phyloP scores from a whole-genome alignment of 2,113 vertebrate genomes.

The Edolisoma coerulescens region DNA sequence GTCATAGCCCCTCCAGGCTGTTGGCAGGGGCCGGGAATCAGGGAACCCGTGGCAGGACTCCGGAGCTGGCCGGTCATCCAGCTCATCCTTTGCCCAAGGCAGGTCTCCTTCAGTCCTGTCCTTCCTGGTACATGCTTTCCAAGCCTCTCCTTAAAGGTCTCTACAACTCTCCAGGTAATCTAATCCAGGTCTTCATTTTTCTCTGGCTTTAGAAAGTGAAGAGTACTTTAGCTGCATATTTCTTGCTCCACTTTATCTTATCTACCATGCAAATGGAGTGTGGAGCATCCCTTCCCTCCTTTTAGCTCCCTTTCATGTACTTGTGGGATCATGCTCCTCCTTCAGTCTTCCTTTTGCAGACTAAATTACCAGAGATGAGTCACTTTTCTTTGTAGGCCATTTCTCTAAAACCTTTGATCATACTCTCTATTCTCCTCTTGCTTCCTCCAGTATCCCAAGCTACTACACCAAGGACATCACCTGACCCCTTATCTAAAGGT shows the following conservation, averaged over 20 bases:
- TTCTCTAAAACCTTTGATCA: background rate
- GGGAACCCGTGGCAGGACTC: rapidly evolving
- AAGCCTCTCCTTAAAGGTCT: background rate
- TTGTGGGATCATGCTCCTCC: background rate
- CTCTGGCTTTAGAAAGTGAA: background rate
- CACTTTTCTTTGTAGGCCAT: background rate
- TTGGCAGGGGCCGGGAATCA: background rate
- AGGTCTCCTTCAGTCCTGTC: background rate
- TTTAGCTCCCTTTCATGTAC: background rate
- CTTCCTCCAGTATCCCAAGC: background rate
- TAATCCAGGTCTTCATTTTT: background rate
- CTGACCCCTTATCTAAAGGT: background rate
- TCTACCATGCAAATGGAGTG: background rate
- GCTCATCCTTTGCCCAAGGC: background rate
- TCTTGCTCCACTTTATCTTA: background rate
- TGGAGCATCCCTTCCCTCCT: background rate
- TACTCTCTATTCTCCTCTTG: background rate
- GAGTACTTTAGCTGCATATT: background rate
- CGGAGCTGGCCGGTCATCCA: background rate
- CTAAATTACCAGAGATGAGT: background rate
- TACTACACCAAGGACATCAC: background rate
- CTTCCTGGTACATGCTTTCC: background rate
- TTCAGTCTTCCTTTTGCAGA: background rate
- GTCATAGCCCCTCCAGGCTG: background rate
- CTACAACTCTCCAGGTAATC: background rate